Evolutionary conservation across 2,797 vertebrate species (phyloP).

Genomic region (Protosalanx chinensis): DNA sequence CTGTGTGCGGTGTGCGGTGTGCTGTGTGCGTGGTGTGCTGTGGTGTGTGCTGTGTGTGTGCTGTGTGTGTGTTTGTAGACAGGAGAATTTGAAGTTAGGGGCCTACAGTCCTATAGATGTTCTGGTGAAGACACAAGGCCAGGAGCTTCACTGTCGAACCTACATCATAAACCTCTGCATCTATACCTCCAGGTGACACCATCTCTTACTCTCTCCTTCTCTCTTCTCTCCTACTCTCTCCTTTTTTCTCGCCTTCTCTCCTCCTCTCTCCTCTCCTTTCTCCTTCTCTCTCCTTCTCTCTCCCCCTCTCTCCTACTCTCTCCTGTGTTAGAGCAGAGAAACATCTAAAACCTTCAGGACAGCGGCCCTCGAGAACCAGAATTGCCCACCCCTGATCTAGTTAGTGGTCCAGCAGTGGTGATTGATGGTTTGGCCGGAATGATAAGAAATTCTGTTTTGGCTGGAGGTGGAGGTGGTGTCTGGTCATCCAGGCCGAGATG

Average conservation of each 20-base stretch:
- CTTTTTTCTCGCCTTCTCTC: background rate
- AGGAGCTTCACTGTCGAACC: constrained; percentile 78
- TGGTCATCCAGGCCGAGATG: no score
- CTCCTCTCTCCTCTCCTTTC: background rate
- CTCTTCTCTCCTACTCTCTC: background rate
- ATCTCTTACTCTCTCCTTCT: background rate
- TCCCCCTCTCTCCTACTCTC: no score
- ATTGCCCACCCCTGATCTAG: no score
- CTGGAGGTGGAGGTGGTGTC: no score
- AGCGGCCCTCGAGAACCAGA: no score
- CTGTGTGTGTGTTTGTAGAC: constrained; percentile 65
- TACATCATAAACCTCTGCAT: constrained; percentile 88
- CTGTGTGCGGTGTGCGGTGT: background rate
- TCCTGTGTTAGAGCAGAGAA: no score
- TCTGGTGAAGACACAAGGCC: constrained; percentile 67
- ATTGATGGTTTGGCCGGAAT: no score
- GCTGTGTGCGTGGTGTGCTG: background rate
- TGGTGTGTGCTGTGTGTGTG: background rate
- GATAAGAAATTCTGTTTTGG: no score
- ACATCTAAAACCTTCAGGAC: no score
- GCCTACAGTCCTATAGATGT: constrained; percentile 82
- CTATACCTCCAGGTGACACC: constrained; percentile 75
- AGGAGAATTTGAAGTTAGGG: constrained; percentile 83
- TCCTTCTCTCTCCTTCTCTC: background rate
- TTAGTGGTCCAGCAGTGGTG: no score